Evolutionary conservation across 2,888 invertebrate species (phyloP), one percentile per base, ranked within the genome.

Genomic region (Theristus sp.): DNA sequence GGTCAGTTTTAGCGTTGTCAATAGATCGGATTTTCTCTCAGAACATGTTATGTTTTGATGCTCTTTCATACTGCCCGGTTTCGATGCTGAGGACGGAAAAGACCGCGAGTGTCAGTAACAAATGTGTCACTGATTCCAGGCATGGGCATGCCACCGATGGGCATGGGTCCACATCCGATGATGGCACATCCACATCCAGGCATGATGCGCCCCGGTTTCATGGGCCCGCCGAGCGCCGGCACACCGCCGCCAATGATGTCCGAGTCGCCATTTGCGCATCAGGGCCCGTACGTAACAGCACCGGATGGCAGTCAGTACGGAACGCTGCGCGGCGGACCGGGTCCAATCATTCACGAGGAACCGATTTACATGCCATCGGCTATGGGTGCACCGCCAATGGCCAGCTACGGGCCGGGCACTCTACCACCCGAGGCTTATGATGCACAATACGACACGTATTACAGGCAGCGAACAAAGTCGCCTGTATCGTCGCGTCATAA

Each of bases 361-460:
- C 78, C 78, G 1, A 74, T 77, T 56, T 82, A 82, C 71, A 80
- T 81, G 78, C 81, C 81, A 2, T 63, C 65, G 10, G 61, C 63
- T 2, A 62, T 61, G 13, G 64, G 62, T 6, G 59, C 64, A 17
- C 67, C 67, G 0, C 64, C 65, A 56, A 60, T 65, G 13, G 66
- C 69, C 3, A 65, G 64, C 24, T 69, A 68, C 61, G 67, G 66
- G 59, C 66, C 68, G 10, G 65, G 54, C 26, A 62, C 61, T 10
- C 56, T 66, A 25, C 64, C 67, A 1, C 62, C 65, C 1, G 69
- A 71, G 54, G 64, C 68, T 24, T 71, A 72, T 58, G 69, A 71
- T 57, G 62, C 64, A 13, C 71, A 70, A 57, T 71, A 71, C 60
- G 71, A 72, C 61, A 69, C 70, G 1, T 67, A 72, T 60, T 65